phyloP scores from a whole-genome alignment of 2,888 invertebrate genomes.

The Parnassius orleans region DNA sequence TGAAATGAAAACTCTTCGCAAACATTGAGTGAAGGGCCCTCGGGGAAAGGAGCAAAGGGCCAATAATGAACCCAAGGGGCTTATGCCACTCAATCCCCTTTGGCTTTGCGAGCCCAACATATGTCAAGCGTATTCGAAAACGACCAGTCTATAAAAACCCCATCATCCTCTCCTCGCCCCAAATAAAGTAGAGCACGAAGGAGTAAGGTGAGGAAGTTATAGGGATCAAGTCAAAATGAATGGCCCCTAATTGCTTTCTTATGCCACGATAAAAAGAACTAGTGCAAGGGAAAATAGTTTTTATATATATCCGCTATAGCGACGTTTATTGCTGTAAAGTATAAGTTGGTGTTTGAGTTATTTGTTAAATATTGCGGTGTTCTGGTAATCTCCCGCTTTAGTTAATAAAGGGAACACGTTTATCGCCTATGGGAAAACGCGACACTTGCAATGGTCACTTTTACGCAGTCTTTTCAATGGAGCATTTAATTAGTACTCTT shows the following conservation, averaged over 20 bases:
- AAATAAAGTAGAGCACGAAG: slow-evolving; percentile 1
- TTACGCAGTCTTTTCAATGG: neutral
- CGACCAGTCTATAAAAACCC: slow-evolving; percentile 40
- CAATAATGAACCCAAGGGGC: slow-evolving; percentile 74
- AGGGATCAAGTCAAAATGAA: slow-evolving; percentile 48
- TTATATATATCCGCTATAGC: slow-evolving; percentile 34
- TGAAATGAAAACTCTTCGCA: slow-evolving; percentile 61
- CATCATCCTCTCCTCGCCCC: slow-evolving; percentile 31
- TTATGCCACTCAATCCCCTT: slow-evolving; percentile 72
- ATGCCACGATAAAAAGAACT: slow-evolving; percentile 40
- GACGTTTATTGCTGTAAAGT: slow-evolving; percentile 9
- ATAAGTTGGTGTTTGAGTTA: slow-evolving; percentile 30
- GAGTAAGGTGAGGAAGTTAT: slow-evolving; percentile 30
- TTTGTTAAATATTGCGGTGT: slow-evolving; percentile 51
- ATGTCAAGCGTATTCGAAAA: slow-evolving; percentile 59
- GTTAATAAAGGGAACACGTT: slow-evolving; percentile 43
- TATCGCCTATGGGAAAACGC: slow-evolving; percentile 39
- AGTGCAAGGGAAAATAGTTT: slow-evolving; percentile 39
- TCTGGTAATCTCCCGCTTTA: slow-evolving; percentile 53
- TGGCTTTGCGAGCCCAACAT: slow-evolving; percentile 63
- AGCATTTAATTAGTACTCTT: slow-evolving; percentile 7
- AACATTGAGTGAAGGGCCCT: slow-evolving; percentile 58
- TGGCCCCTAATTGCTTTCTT: slow-evolving; percentile 64
- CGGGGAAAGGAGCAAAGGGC: slow-evolving; percentile 58
- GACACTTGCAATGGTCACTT: slow-evolving; percentile 29